phyloP scores from a whole-genome alignment of 2,797 vertebrate species.

The Sebastes vulpes region DNA sequence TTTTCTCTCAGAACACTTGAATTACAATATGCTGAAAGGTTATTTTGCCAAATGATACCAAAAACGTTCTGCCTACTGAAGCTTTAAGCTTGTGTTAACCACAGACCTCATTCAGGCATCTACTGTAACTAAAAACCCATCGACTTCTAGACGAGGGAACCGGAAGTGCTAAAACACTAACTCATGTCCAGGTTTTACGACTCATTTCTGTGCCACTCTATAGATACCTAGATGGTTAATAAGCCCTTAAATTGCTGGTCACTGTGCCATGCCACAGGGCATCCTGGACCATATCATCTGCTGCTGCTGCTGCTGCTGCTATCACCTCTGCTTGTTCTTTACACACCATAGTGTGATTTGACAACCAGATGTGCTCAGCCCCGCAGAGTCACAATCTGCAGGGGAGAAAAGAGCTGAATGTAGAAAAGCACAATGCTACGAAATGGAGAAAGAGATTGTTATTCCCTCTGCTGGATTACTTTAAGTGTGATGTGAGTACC shows the following conservation, averaged over 20 bases:
- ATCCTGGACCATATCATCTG: slow-evolving; percentile 14
- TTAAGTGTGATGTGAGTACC: slow-evolving; percentile 40
- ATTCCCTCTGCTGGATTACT: slow-evolving; percentile 41
- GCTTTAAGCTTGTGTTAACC: too few relatives aligned
- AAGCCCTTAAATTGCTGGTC: slow-evolving; percentile 35
- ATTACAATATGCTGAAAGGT: too few relatives aligned
- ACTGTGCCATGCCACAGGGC: slow-evolving; percentile 32
- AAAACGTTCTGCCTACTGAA: too few relatives aligned
- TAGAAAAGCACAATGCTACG: slow-evolving; percentile 23
- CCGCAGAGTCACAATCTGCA: slow-evolving; percentile 21
- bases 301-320: slow-evolving; percentile 16
- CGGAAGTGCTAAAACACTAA: too few relatives aligned
- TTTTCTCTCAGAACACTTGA: too few relatives aligned
- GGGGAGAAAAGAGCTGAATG: background rate
- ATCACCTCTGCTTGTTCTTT: slow-evolving; percentile 33
- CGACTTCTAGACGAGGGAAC: too few relatives aligned
- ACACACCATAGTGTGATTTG: slow-evolving; percentile 21
- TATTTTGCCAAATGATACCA: too few relatives aligned
- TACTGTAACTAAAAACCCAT: too few relatives aligned
- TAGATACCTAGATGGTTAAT: slow-evolving; percentile 20
- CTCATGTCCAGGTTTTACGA: too few relatives aligned
- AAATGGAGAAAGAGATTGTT: slow-evolving; percentile 48
- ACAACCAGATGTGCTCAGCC: slow-evolving; percentile 45
- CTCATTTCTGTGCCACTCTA: rapidly evolving
- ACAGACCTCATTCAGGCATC: too few relatives aligned